Evolutionary conservation across 1,140 invertebrate species (phyloP).

Genomic region (Pseudomyrmex cubaensis): DNA sequence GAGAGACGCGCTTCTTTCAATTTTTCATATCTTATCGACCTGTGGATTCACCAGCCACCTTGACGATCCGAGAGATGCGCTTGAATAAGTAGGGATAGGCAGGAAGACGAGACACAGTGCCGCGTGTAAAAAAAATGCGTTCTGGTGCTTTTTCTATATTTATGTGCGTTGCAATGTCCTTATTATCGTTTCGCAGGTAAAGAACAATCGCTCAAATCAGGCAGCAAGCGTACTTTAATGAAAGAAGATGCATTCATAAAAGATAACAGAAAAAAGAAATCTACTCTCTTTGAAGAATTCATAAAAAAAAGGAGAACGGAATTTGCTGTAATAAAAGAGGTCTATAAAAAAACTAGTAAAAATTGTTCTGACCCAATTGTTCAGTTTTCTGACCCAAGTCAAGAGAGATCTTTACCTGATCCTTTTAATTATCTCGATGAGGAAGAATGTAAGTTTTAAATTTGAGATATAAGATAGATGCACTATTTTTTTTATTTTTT

Average conservation of each 20-base stretch:
- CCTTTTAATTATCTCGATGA: too few relatives aligned
- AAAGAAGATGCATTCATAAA: too few relatives aligned
- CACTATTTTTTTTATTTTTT: not conserved
- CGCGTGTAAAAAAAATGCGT: not conserved
- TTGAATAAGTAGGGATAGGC: constrained; percentile 18
- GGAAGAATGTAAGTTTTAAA: not conserved
- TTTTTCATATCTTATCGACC: constrained; percentile 83
- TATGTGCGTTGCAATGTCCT: not conserved
- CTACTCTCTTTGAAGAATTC: too few relatives aligned
- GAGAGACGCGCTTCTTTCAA: constrained; percentile 77
- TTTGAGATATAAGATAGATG: not conserved
- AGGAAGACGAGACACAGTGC: not conserved
- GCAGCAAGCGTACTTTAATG: not conserved
- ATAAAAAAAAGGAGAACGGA: too few relatives aligned
- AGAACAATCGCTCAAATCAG: not conserved
- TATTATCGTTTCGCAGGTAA: not conserved
- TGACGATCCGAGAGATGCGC: not conserved
- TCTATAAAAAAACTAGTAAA: too few relatives aligned
- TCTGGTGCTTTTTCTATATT: too few relatives aligned
- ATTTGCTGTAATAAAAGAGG: too few relatives aligned
- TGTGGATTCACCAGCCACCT: constrained; percentile 78
- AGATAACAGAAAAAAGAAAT: too few relatives aligned
- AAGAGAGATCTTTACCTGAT: too few relatives aligned
- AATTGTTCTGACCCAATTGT: too few relatives aligned
- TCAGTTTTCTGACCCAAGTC: too few relatives aligned